Evolutionary conservation across 2,113 vertebrate genomes (phyloP), one percentile per base, ranked within the genome.

Genomic region (Perca fluviatilis): DNA sequence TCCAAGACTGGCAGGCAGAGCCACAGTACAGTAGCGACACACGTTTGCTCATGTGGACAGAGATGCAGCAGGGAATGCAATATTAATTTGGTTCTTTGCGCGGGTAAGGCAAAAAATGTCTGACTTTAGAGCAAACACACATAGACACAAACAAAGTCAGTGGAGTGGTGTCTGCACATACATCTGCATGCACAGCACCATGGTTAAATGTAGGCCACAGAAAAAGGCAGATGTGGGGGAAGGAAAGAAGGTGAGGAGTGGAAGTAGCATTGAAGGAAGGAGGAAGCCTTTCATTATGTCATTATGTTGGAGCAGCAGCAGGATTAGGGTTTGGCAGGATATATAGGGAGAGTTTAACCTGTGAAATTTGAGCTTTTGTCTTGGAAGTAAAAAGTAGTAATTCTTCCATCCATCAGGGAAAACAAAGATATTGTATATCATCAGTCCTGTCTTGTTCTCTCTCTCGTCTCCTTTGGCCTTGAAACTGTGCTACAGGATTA

Each of bases 241-340:
- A 79, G 84, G 61, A 88, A 46, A 77, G 82, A 89, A 86, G 85
- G 86, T 87, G 87, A 83, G 82, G 47, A n/a, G 25, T 51, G 49
- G 74, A 85, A 79, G 77, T 71, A 62, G 72, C 75, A 80, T 71
- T 61, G 66, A 74, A 63, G 69, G 51, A 65, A 87, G 66, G 56
- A 79, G 85, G 82, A 90, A 90, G 84, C 87, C 80, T 84, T 79
- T 89, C 86, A 89, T 91, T 89, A 90, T 88, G 91, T 83, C 80
- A 83, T 83, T 51, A 57, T 86, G 74, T 47, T 23, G 58, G 63
- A 80, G 68, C 80, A 72, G 76, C 3, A 4, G 74, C 30, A 57
- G 77, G 86, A 87, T 86, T 79, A 81, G 68, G 21, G 11, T 23
- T 46, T 36, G 60, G 80, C 40, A 46, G 60, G 66, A 71, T 61